phyloP scores from a whole-genome alignment of 2,113 vertebrate species.

The Chloebia gouldiae region DNA sequence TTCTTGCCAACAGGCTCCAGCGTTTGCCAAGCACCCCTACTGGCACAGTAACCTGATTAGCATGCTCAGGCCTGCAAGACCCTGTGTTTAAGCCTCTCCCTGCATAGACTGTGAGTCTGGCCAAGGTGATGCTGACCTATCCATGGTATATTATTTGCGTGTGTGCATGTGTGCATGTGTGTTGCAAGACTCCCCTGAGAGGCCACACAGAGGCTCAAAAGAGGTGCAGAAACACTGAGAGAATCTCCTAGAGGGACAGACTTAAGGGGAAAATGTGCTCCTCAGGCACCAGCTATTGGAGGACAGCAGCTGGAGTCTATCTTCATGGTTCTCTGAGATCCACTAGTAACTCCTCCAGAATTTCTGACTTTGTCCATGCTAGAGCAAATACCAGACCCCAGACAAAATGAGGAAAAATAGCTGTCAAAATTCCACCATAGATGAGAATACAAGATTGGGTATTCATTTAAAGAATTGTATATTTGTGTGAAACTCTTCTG shows the following conservation, averaged over 20 bases:
- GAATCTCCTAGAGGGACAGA: not conserved
- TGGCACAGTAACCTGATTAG: not conserved
- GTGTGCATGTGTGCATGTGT: not conserved
- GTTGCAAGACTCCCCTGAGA: not conserved
- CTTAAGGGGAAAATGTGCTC: not conserved
- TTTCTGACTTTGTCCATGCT: not conserved
- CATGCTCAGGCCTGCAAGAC: conserved; percentile 15
- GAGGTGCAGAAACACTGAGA: not conserved
- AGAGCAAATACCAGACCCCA: not conserved
- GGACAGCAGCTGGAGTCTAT: not conserved
- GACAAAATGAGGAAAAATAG: not conserved
- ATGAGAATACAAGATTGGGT: not conserved
- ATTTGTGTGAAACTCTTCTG: not conserved
- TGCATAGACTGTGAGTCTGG: conserved; percentile 25
- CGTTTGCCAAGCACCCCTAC: not conserved
- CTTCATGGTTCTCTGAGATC: not conserved
- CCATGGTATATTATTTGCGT: not conserved
- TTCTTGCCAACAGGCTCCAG: not conserved
- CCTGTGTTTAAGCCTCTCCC: not conserved
- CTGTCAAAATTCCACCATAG: rapidly evolving
- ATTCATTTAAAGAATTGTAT: not conserved
- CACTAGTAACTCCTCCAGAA: not conserved
- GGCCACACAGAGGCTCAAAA: not conserved
- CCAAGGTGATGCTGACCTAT: conserved; percentile 6
- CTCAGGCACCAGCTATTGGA: not conserved